A percentile compares a stretch with the other conserved stretches of the same genome.
These are phyloP conservation scores for Rhagium mordax DNA, from an alignment of 2,888 invertebrate genomes.

Conservation along the genomic window DNA sequence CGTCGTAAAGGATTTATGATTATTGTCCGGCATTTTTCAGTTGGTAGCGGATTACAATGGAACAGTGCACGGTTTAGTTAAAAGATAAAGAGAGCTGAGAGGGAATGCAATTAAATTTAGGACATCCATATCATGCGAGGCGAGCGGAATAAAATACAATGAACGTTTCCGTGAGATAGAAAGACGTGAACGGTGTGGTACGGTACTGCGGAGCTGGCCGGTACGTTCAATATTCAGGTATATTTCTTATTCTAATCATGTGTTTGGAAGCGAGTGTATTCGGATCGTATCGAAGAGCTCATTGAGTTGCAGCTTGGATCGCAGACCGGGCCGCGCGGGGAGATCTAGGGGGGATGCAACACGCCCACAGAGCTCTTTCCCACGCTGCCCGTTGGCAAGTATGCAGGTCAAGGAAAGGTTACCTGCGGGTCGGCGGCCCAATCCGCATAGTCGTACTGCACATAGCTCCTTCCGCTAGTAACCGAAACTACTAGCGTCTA, in stretches of 20 bases:
- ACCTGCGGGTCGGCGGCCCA: slow-evolving; percentile 70
- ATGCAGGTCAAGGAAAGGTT: slow-evolving; percentile 79
- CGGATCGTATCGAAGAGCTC: slow-evolving; percentile 68
- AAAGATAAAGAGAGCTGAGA: too few relatives aligned
- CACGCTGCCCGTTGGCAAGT: slow-evolving; percentile 76
- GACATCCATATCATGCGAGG: not conserved
- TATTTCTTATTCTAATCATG: slow-evolving; percentile 69
- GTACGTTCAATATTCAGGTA: slow-evolving; percentile 51
- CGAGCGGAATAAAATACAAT: not conserved
- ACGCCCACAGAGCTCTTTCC: slow-evolving; percentile 71
- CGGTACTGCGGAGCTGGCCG: slow-evolving; percentile 36
- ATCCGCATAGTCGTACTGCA: slow-evolving; percentile 63
- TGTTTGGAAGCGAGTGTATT: slow-evolving; percentile 67
- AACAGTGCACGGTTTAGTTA: not conserved
- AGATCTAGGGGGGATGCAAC: slow-evolving; percentile 73
- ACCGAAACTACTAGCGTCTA: slow-evolving; percentile 43
- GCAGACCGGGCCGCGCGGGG: slow-evolving; percentile 68
- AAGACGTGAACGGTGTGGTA: slow-evolving; percentile 34
- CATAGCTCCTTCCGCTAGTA: slow-evolving; percentile 60
- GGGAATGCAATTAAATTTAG: not conserved
- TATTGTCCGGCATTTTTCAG: slow-evolving; percentile 37
- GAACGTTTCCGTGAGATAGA: slow-evolving; percentile 31
- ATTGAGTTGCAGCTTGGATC: slow-evolving; percentile 69
- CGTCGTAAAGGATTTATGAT: slow-evolving; percentile 36
- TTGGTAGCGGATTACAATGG: slow-evolving; percentile 33